phyloP scores from a whole-genome alignment of 1,140 invertebrate species.

The Ips nitidus region DNA sequence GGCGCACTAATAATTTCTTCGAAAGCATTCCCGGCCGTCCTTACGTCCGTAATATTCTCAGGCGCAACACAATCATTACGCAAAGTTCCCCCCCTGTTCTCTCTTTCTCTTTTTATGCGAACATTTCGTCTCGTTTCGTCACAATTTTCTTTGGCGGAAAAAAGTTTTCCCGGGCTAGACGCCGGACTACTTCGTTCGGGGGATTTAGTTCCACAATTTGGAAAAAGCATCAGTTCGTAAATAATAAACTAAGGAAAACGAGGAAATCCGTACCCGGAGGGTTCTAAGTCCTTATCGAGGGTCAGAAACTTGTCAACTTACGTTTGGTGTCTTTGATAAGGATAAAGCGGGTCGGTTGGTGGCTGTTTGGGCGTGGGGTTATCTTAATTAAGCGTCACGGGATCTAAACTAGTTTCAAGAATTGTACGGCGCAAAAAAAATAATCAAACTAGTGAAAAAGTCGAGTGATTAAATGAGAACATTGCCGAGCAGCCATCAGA shows the following conservation, averaged over 20 bases:
- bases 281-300: conserved; percentile 6
- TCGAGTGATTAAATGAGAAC: too few species aligned
- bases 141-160: too few species aligned
- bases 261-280: conserved; percentile 1
- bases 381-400: too few species aligned
- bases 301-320: neutral
- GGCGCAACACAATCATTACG: conserved; percentile 21
- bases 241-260: conserved; percentile 9
- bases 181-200: neutral
- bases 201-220: conserved; percentile 7
- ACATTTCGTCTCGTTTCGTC: too few species aligned
- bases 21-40: conserved; percentile 14
- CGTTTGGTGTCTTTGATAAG: neutral
- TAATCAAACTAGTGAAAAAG: too few species aligned
- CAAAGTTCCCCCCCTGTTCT: conserved; percentile 12
- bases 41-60: conserved; percentile 15
- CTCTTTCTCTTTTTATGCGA: neutral
- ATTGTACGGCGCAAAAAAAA: too few species aligned
- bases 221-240: conserved; percentile 2
- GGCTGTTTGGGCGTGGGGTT: too few species aligned
- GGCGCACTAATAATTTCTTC: conserved; percentile 15
- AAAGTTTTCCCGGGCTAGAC: too few species aligned
- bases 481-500: too few species aligned
- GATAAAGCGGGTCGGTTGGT: neutral
- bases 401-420: too few species aligned